phyloP scores from a whole-genome alignment of 2,113 vertebrate species.

The Callocephalon fimbriatum region DNA sequence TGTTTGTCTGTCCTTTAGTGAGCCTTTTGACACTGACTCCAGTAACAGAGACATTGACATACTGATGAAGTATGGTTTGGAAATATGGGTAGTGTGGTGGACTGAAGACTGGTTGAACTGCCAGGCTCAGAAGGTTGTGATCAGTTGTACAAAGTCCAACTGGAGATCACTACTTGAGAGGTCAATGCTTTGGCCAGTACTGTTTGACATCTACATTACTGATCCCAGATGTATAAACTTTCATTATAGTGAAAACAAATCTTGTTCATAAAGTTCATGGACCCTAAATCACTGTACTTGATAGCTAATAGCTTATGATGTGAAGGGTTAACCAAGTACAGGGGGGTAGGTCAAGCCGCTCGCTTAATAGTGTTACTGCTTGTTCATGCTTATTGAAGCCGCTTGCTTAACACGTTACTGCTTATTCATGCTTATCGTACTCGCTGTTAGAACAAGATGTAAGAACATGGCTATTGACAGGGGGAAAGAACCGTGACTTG shows the following conservation, averaged over 20 bases:
- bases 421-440: too few relatives aligned
- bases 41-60: background rate
- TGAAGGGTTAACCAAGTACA: too few relatives aligned
- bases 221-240: background rate
- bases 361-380: too few relatives aligned
- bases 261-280: background rate
- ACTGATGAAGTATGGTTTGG: background rate
- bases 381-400: too few relatives aligned
- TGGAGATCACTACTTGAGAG: background rate
- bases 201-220: background rate
- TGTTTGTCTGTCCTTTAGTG: background rate
- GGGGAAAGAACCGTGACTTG: too few relatives aligned
- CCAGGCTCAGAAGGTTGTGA: background rate
- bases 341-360: too few relatives aligned
- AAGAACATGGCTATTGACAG: too few relatives aligned
- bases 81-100: background rate
- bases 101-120: background rate
- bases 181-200: rapidly evolving
- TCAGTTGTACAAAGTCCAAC: background rate
- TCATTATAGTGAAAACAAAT: background rate
- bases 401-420: too few relatives aligned
- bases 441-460: too few relatives aligned
- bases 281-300: background rate
- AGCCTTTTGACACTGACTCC: background rate
- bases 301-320: background rate